phyloP scores from a whole-genome alignment of 2,888 invertebrate genomes.

The Acrobasis repandana region DNA sequence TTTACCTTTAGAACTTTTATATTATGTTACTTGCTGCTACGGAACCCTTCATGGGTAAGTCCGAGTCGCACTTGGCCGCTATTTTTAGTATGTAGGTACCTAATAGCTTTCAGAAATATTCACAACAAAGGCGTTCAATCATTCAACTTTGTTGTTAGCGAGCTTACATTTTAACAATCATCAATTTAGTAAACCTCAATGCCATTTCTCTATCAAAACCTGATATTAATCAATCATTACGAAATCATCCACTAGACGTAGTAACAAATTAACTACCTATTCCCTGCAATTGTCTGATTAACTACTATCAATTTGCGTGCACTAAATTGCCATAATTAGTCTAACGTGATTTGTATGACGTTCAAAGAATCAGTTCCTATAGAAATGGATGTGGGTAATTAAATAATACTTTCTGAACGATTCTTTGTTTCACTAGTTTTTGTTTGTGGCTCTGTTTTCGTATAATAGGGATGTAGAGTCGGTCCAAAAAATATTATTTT shows the following conservation, averaged over 20 bases:
- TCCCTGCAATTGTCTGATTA: constrained; percentile 8
- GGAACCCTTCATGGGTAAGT: too few relatives aligned
- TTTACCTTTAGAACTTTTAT: too few relatives aligned
- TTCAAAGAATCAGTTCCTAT: constrained; percentile 11
- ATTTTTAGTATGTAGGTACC: too few relatives aligned
- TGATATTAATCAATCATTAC: not conserved
- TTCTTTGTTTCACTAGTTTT: not conserved
- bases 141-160: not conserved
- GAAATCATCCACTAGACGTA: not conserved
- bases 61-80: too few relatives aligned
- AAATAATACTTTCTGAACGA: not conserved
- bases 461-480: too few relatives aligned
- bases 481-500: too few relatives aligned
- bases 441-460: not conserved
- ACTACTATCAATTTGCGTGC: constrained; percentile 7
- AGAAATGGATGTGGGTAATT: constrained; percentile 2
- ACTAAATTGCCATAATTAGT: constrained; percentile 6
- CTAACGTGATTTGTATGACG: constrained; percentile 8
- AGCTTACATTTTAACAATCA: too few relatives aligned
- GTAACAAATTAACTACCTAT: constrained; percentile 10
- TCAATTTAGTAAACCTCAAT: too few relatives aligned
- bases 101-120: too few relatives aligned
- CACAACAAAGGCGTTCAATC: not conserved
- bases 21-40: too few relatives aligned
- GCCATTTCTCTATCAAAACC: not conserved